A percentile compares a stretch with the other conserved stretches of the same genome.
phyloP scores from a whole-genome alignment of 1,140 invertebrate species.

The Sycophila sp. region DNA sequence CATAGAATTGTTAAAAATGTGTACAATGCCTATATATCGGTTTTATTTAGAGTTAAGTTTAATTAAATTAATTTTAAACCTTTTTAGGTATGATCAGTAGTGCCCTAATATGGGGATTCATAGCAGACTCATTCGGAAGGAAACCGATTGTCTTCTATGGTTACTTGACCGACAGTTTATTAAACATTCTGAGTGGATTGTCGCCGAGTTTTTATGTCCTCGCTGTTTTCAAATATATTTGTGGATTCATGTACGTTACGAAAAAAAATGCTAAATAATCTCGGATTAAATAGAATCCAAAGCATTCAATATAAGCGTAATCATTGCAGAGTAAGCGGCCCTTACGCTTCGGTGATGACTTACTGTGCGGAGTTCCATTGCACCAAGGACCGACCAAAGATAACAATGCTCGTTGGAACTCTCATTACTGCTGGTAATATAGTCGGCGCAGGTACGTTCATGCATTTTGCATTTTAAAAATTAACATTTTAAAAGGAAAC shows the following conservation, averaged over 20 bases:
- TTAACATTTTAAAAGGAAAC: too few relatives aligned
- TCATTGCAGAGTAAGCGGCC: conserved; percentile 75
- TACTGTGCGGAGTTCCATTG: conserved; percentile 77
- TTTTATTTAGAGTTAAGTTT: conserved; percentile 25
- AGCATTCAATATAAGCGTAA: background rate
- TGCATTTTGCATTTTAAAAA: too few relatives aligned
- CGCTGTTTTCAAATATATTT: conserved; percentile 77
- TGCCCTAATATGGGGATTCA: conserved; percentile 83
- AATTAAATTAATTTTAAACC: background rate
- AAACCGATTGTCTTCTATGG: conserved; percentile 76
- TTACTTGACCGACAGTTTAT: conserved; percentile 75
- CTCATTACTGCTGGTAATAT: conserved; percentile 48
- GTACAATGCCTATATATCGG: too few relatives aligned
- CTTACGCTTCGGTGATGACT: conserved; percentile 75
- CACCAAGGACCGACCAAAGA: conserved; percentile 70
- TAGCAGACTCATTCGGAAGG: conserved; percentile 81
- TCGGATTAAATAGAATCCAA: conserved; percentile 41
- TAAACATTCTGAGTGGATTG: conserved; percentile 73
- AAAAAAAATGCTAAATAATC: too few relatives aligned
- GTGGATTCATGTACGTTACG: conserved; percentile 79
- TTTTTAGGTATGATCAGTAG: conserved; percentile 81
- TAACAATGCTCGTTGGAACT: conserved; percentile 72
- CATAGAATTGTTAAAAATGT: too few relatives aligned
- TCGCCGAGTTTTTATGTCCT: conserved; percentile 78
- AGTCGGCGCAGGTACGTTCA: conserved; percentile 51